Base-by-base conservation (phyloP, 2,113 vertebrate species). In the Thomomys bottae region DNA sequence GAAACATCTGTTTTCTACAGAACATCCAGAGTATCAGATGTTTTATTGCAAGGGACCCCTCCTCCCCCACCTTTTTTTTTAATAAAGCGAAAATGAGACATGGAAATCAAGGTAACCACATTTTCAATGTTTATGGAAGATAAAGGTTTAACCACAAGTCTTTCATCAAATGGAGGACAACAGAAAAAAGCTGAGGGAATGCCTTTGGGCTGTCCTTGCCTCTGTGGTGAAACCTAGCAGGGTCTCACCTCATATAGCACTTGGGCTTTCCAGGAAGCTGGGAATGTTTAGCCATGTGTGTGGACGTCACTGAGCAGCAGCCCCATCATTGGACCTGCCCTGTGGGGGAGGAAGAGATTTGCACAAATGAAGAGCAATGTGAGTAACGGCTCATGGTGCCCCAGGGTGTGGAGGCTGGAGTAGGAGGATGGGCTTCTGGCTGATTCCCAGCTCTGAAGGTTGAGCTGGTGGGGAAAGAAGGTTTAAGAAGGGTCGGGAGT, bases 141-240 rank as follows among this genome's bases (percentile, higher is more conserved):
- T 98, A 98, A 97, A 97, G 97, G 97, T 96, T 97, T 96, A 97
- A 97, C 97, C 97, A 95, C 97, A 98, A 97, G 96, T 98, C 97
- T 98, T 98, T 98, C 96, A 97, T 98, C 97, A 98, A 97, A 98
- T 95, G 91, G 95, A 96, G 97, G 97, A 97, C 96, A 97, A 97
- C 96, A 97, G 96, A 93, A 96, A 97, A 97, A 96, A 96, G 95
- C 95, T 87, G 80, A 90, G 95, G 96, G 97, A 96, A 95, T 97
- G 97, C 96, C 97, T 97, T 97, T 96, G 96, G 97, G 97, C 97
- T 97, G 97, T 97, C 97, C 97, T 97, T 94, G 95, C 97, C 96
- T 96, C 93, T 95, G 94, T 88, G 84, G 97, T 94, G 97, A 98
- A 97, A 97, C 97, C 97, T 97, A 92, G 90, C 96, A 92, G 96